Evolutionary conservation across 2,888 invertebrate genomes (phyloP).

Genomic region (Spicauda simplicius): DNA sequence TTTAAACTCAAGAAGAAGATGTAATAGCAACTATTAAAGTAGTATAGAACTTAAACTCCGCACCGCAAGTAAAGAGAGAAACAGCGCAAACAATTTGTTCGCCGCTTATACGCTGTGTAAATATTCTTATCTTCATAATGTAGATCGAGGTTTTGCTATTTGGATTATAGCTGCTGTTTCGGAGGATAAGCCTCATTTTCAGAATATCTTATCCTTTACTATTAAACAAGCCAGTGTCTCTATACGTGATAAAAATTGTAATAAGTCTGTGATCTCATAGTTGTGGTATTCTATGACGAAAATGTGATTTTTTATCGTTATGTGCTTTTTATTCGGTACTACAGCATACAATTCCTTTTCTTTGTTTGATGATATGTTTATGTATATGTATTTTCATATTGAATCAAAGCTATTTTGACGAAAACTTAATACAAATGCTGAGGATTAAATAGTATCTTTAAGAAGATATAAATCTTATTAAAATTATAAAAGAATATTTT

Average conservation of each 20-base stretch:
- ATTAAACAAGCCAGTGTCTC: not conserved
- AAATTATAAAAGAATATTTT: too few relatives aligned
- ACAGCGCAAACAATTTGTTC: constrained; percentile 78
- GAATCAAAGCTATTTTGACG: too few relatives aligned
- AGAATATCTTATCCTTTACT: constrained; percentile 16
- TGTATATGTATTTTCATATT: too few relatives aligned
- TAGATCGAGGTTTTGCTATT: constrained; percentile 29
- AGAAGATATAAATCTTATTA: too few relatives aligned
- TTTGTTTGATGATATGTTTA: too few relatives aligned
- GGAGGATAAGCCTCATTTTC: constrained; percentile 17
- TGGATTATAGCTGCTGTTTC: constrained; percentile 27
- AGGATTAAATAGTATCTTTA: too few relatives aligned
- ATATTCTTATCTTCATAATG: constrained; percentile 64
- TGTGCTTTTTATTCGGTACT: too few relatives aligned
- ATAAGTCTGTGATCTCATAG: not conserved
- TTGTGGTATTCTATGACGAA: too few relatives aligned
- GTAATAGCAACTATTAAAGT: constrained; percentile 15
- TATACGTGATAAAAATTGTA: not conserved
- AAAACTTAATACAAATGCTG: too few relatives aligned
- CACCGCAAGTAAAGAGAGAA: constrained; percentile 71
- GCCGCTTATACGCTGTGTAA: constrained; percentile 74
- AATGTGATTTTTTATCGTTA: too few relatives aligned
- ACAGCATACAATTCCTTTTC: too few relatives aligned
- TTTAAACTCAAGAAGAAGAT: constrained; percentile 1
- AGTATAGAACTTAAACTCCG: constrained; percentile 51